A percentile compares a stretch with the other conserved stretches of the same genome.
Conservation (phyloP, 2,797 vertebrate species). For the Cryptoblepharus egeriae region DNA sequence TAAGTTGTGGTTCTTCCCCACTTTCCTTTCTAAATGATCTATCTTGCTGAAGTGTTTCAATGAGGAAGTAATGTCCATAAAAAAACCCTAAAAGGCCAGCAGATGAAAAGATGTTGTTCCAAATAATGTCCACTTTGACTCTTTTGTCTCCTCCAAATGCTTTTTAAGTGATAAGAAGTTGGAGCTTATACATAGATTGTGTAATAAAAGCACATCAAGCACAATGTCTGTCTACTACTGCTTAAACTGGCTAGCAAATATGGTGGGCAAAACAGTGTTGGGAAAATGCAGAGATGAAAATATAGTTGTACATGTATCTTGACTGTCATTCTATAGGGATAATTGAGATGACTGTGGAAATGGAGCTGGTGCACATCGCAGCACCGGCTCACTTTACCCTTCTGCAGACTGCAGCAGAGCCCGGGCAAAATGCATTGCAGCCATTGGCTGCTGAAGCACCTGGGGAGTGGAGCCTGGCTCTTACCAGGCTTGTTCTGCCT, state of each 20-base stretch:
- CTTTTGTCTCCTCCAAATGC: conserved; percentile 16
- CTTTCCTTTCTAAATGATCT: conserved; percentile 45
- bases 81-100: conserved; percentile 27
- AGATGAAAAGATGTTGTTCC: conserved; percentile 60
- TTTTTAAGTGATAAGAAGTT: conserved; percentile 55
- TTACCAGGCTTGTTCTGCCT: too few relatives aligned
- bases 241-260: neutral
- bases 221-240: conserved; percentile 53
- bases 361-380: too few relatives aligned
- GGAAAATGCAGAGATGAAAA: conserved; percentile 28
- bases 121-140: conserved; percentile 61
- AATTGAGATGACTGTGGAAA: neutral
- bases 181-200: conserved; percentile 50
- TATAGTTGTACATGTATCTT: neutral
- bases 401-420: too few relatives aligned
- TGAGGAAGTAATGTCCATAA: conserved; percentile 63
- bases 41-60: conserved; percentile 59
- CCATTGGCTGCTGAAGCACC: too few relatives aligned
- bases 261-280: conserved; percentile 41
- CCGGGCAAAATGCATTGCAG: too few relatives aligned
- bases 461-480: too few relatives aligned
- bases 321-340: neutral
- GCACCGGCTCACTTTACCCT: too few relatives aligned
- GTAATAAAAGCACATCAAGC: conserved; percentile 55
- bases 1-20: conserved; percentile 41